Percentiles rank a stretch among this genome's conserved stretches.
These are phyloP conservation scores for Diloba caeruleocephala DNA, from an alignment of 2,888 invertebrate species.

Conservation along the genomic window DNA sequence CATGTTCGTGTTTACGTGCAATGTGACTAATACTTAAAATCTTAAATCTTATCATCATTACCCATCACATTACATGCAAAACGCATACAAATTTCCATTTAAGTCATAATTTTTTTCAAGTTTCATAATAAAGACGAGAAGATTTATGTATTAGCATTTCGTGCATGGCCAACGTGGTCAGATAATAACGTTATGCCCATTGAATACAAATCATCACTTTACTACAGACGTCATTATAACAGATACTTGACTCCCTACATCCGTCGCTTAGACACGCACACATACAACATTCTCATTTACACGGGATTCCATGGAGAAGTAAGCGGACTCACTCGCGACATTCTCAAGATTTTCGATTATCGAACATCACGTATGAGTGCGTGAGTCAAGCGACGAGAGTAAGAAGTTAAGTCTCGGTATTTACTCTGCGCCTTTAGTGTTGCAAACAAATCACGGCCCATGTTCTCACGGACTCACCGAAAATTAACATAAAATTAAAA, in stretches of 20 bases:
- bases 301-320: background rate
- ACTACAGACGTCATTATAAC: slow-evolving; percentile 3
- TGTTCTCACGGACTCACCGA: slow-evolving; percentile 66
- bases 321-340: background rate
- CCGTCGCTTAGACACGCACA: slow-evolving; percentile 22
- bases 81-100: slow-evolving; percentile 29
- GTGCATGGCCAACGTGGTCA: slow-evolving; percentile 29
- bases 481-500: slow-evolving; percentile 62
- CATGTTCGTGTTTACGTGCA: no score
- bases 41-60: slow-evolving; percentile 22
- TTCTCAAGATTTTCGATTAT: background rate
- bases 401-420: background rate
- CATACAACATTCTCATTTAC: background rate
- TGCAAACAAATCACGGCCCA: slow-evolving; percentile 58
- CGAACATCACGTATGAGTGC: slow-evolving; percentile 14
- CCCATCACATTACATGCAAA: slow-evolving; percentile 39
- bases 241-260: slow-evolving; percentile 1
- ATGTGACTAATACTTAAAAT: no score
- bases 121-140: slow-evolving; percentile 44
- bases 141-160: slow-evolving; percentile 46
- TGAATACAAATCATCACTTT: slow-evolving; percentile 63
- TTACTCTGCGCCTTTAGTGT: slow-evolving; percentile 30
- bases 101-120: slow-evolving; percentile 39
- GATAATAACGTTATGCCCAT: slow-evolving; percentile 44
- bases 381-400: background rate